These are phyloP conservation scores for Hyposoter dolosus DNA, from an alignment of 2,888 invertebrate species.

Conservation along the genomic window DNA sequence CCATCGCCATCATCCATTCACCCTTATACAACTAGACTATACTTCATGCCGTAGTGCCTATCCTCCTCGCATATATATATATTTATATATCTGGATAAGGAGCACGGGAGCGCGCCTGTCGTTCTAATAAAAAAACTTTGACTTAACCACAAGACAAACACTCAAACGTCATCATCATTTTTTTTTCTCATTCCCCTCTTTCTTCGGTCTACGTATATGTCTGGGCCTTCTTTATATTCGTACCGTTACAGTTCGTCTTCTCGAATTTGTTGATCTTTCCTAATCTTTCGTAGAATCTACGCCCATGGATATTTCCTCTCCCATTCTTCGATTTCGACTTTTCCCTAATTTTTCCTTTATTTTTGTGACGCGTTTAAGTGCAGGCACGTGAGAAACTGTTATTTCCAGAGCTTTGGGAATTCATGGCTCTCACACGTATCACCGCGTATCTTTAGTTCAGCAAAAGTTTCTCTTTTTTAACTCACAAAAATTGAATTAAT, in stretches of 20 bases:
- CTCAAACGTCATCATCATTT: conserved; percentile 61
- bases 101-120: conserved; percentile 42
- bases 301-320: conserved; percentile 15
- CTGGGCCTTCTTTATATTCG: conserved; percentile 4
- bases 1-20: conserved; percentile 66
- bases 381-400: conserved; percentile 13
- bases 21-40: conserved; percentile 60
- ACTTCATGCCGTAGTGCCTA: conserved; percentile 34
- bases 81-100: conserved; percentile 11
- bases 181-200: conserved; percentile 34
- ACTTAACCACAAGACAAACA: conserved; percentile 66
- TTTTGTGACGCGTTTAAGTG: conserved; percentile 11
- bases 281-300: conserved; percentile 25
- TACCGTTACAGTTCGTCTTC: conserved; percentile 18
- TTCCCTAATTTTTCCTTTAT: conserved; percentile 10
- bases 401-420: conserved; percentile 12
- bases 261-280: conserved; percentile 46
- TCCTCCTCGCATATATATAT: neutral
- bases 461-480: no score
- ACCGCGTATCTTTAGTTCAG: neutral
- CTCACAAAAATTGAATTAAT: no score
- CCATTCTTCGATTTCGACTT: neutral
- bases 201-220: neutral
- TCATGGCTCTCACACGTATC: neutral
- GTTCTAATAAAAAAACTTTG: conserved; percentile 64